Base-by-base conservation (phyloP, 2,888 invertebrate genomes). In the Folsomia candida region DNA sequence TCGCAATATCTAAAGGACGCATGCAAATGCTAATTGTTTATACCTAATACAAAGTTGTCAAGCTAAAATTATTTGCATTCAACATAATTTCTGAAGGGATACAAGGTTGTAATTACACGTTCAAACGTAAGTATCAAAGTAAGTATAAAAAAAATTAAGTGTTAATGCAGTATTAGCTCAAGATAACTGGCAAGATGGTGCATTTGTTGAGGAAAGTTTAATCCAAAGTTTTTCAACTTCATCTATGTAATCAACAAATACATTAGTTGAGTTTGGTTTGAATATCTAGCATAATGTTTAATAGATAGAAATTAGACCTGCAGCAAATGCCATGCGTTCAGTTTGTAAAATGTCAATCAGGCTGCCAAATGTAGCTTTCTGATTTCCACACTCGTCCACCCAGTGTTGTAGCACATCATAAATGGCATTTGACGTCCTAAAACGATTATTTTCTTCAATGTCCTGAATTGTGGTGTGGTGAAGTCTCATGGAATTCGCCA, bases 321-420 rank as follows among this genome's bases (percentile, higher is more conserved):
- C 72, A 54, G 69, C 68, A 1, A 62, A 51, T 62, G 71, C 71
- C 63, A 76, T 67, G 0, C 60, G 70, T 58, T 74, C 72, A 1
- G 29, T 27, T 25, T 70, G 29, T 27, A 74, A 51, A 18, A 70
- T n/a, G 2, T 29, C 6, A 11, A 74, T 68, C 2, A 76, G 63
- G 11, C 65, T 71, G 14, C 59, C 28, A 62, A 76, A 76, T 9
- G 72, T 72, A 6, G 75, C 75, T 47, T 57, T 68, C 1, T 59
- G 54, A n/a, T n/a, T n/a, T 11, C 74, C 76, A 20, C 11, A 24
- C 27, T 71, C 62, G 25, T 61, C 65, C 1, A 74, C 28, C 76
- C 76, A 76, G 1, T 29, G 66, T 14, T 68, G 64, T 2, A 76
- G 29, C 18, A 66, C 20, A 1, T 68, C 25, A 22, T 67, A 61